Evolutionary conservation across 2,888 invertebrate species (phyloP).

Genomic region (Entomobrya proxima): DNA sequence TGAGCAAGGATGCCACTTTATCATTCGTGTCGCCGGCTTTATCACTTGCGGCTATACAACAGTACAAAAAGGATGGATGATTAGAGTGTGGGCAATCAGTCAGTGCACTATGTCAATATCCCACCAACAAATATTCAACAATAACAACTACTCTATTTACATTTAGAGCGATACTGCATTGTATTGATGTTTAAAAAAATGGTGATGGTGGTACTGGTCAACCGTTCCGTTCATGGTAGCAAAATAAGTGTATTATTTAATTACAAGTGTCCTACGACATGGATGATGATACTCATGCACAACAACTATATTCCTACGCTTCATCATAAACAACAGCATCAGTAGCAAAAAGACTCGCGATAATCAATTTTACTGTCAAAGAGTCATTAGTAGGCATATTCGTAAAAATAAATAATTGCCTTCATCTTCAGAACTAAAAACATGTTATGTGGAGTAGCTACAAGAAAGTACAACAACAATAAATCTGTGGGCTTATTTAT

Average conservation of each 20-base stretch:
- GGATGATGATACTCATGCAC: not conserved
- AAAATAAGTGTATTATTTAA: slow-evolving; percentile 54
- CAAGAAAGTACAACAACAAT: not conserved
- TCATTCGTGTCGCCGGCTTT: not conserved
- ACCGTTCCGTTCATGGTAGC: slow-evolving; percentile 45
- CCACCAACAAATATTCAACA: not conserved
- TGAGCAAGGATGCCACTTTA: slow-evolving; percentile 14
- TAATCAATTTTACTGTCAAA: slow-evolving; percentile 23
- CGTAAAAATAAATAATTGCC: slow-evolving; percentile 1
- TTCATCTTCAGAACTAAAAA: not conserved
- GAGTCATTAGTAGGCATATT: slow-evolving; percentile 6
- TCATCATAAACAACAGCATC: not conserved
- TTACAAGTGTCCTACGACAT: slow-evolving; percentile 25
- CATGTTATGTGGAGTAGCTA: not conserved
- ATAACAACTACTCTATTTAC: not conserved
- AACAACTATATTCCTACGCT: not conserved
- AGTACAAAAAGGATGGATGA: not conserved
- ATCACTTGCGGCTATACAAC: not conserved
- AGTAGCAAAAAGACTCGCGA: not conserved
- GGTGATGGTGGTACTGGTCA: slow-evolving; percentile 7
- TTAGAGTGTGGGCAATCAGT: not conserved
- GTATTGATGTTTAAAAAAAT: not conserved
- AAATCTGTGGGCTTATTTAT: no score
- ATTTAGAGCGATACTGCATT: not conserved
- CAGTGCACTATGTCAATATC: not conserved